Percentiles rank a stretch among this genome's conserved stretches.
phyloP scores from a whole-genome alignment of 2,797 vertebrate genomes.

The Graptemys geographica region DNA sequence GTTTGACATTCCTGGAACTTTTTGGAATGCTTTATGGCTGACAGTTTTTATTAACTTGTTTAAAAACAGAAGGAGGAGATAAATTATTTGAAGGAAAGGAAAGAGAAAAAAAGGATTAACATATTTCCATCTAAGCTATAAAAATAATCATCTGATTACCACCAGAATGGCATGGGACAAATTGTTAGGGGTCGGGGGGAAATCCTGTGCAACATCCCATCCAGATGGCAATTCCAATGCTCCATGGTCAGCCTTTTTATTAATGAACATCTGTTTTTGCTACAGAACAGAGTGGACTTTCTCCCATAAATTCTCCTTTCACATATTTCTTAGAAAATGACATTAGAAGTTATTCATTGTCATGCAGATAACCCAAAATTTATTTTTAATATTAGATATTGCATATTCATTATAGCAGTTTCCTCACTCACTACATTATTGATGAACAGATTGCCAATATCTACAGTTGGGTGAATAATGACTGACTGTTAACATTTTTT shows the following conservation, averaged over 20 bases:
- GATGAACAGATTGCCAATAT: conserved; percentile 1
- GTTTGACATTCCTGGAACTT: not conserved
- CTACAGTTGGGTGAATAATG: not conserved
- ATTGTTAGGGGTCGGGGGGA: not conserved
- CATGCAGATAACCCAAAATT: conserved; percentile 5
- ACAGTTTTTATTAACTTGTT: conserved; percentile 15
- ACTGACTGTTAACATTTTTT: conserved; percentile 15
- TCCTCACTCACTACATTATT: conserved; percentile 27
- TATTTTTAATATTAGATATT: conserved; percentile 56
- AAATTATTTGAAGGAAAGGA: conserved; percentile 14
- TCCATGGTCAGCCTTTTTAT: conserved; percentile 74
- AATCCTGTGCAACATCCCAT: conserved; percentile 13
- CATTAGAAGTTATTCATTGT: conserved; percentile 38
- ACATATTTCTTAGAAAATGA: conserved; percentile 67
- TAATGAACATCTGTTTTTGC: conserved; percentile 75
- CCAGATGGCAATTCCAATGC: conserved; percentile 50
- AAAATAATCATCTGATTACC: conserved; percentile 10
- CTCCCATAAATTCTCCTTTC: conserved; percentile 72
- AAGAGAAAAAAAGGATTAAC: not conserved
- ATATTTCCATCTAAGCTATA: conserved; percentile 8
- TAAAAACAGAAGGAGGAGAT: not conserved
- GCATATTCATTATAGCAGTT: conserved; percentile 50
- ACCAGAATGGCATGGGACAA: conserved; percentile 23
- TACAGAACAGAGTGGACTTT: conserved; percentile 75
- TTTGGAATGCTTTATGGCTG: conserved; percentile 24